Evolutionary conservation across 2,113 vertebrate species (phyloP).

Genomic region (Plestiodon gilberti): DNA sequence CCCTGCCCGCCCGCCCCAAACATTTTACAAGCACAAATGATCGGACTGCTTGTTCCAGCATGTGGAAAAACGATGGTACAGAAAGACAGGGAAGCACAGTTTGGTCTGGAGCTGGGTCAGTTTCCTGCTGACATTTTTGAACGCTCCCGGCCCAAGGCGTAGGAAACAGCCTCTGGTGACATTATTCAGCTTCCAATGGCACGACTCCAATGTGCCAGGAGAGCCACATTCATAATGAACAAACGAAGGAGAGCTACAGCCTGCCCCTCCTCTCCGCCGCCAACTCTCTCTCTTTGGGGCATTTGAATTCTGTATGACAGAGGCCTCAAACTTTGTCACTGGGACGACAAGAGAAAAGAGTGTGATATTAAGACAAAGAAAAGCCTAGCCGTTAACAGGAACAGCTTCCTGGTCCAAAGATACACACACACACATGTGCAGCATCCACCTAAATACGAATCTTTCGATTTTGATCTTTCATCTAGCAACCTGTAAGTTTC

Average conservation of each 20-base stretch:
- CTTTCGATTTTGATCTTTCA: not conserved
- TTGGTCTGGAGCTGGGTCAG: not conserved
- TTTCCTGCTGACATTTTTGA: conserved; percentile 61
- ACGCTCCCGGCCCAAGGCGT: conserved; percentile 15
- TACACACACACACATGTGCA: not conserved
- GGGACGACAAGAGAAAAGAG: too few relatives aligned
- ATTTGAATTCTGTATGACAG: not conserved
- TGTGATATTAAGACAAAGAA: not conserved
- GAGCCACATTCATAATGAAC: conserved; percentile 32
- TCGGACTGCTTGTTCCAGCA: not conserved
- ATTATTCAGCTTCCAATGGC: conserved; percentile 24
- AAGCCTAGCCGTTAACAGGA: not conserved
- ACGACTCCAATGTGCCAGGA: conserved; percentile 24
- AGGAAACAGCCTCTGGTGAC: conserved; percentile 66
- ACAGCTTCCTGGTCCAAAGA: not conserved
- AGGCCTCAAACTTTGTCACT: too few relatives aligned
- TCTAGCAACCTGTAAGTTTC: not conserved
- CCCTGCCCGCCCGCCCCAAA: not conserved
- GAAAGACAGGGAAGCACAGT: conserved; percentile 3
- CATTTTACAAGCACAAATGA: not conserved
- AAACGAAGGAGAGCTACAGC: not conserved
- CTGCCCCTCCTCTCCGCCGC: not conserved
- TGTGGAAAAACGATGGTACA: not conserved
- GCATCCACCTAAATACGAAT: not conserved
- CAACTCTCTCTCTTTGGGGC: conserved; percentile 12